Percentiles rank a stretch among this genome's conserved stretches.
phyloP scores from a whole-genome alignment of 2,888 invertebrate genomes.

The Tetropium fuscum region DNA sequence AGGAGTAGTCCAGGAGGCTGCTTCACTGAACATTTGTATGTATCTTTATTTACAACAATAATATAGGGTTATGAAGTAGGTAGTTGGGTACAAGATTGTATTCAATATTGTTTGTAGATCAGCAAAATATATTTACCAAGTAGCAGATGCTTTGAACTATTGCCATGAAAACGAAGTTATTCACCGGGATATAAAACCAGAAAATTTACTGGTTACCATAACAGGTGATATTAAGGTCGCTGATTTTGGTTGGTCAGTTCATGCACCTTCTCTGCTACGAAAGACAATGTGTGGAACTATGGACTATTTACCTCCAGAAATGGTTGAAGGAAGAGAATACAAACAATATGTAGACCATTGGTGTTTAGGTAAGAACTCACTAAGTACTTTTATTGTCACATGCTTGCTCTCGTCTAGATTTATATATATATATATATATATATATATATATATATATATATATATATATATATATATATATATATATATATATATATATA shows the following conservation, averaged over 20 bases:
- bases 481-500: no score
- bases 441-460: background rate
- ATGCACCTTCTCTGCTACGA: slow-evolving; percentile 84
- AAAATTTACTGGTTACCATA: slow-evolving; percentile 84
- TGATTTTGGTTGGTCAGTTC: slow-evolving; percentile 97
- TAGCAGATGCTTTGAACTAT: slow-evolving; percentile 89
- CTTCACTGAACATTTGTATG: slow-evolving; percentile 72
- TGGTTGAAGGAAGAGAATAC: slow-evolving; percentile 87
- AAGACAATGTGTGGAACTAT: slow-evolving; percentile 95
- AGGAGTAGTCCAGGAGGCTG: slow-evolving; percentile 73
- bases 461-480: no score
- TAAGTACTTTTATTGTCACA: no score
- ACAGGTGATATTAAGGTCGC: slow-evolving; percentile 87
- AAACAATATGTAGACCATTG: slow-evolving; percentile 91
- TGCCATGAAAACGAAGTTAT: slow-evolving; percentile 91
- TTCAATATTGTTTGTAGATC: slow-evolving; percentile 62
- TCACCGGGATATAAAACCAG: slow-evolving; percentile 93
- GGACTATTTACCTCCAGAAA: slow-evolving; percentile 97
- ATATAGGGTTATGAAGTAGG: background rate
- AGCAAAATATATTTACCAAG: slow-evolving; percentile 89
- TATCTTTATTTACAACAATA: slow-evolving; percentile 34
- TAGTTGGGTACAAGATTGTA: no score
- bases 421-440: background rate
- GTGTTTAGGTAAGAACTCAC: slow-evolving; percentile 92
- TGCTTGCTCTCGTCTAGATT: no score